Percentiles rank a stretch among this genome's conserved stretches.
These are phyloP conservation scores for Lithophane leautieri DNA, from an alignment of 2,888 invertebrate genomes.

Conservation along the genomic window DNA sequence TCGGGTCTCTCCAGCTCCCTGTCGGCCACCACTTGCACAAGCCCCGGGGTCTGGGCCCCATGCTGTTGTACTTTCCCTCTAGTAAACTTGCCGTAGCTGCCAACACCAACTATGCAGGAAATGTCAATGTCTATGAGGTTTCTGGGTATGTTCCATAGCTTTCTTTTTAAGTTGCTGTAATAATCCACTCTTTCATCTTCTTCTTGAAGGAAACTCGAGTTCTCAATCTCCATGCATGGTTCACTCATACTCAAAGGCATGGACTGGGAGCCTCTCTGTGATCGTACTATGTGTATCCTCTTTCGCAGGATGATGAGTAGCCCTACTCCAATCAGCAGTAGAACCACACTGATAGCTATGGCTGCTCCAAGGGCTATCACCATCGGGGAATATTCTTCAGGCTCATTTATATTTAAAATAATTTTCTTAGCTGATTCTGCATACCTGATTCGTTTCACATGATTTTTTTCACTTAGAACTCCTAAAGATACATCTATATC, in stretches of 20 bases:
- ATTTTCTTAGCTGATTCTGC: slow-evolving; percentile 90
- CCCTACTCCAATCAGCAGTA: slow-evolving; percentile 92
- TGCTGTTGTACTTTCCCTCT: slow-evolving; percentile 93
- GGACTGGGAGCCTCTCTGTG: slow-evolving; percentile 87
- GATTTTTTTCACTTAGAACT: slow-evolving; percentile 92
- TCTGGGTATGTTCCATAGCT: slow-evolving; percentile 93
- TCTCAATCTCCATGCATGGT: slow-evolving; percentile 95
- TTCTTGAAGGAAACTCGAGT: slow-evolving; percentile 94
- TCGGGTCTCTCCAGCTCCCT: slow-evolving; percentile 88
- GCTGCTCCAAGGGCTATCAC: slow-evolving; percentile 90
- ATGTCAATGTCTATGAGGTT: slow-evolving; percentile 93
- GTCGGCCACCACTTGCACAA: slow-evolving; percentile 92
- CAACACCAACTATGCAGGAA: slow-evolving; percentile 92
- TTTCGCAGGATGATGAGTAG: slow-evolving; percentile 91
- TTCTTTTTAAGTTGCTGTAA: slow-evolving; percentile 94
- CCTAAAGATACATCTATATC: slow-evolving; percentile 93
- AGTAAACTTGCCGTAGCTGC: slow-evolving; percentile 94
- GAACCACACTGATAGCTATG: slow-evolving; percentile 93
- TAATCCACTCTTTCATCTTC: slow-evolving; percentile 92
- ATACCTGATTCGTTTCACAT: slow-evolving; percentile 92
- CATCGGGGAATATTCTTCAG: slow-evolving; percentile 85
- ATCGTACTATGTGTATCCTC: slow-evolving; percentile 83
- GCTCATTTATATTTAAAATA: slow-evolving; percentile 88
- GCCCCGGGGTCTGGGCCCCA: slow-evolving; percentile 86
- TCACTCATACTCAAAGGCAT: slow-evolving; percentile 94